phyloP scores from a whole-genome alignment of 2,113 vertebrate species.

The Choloepus hoffmanni region DNA sequence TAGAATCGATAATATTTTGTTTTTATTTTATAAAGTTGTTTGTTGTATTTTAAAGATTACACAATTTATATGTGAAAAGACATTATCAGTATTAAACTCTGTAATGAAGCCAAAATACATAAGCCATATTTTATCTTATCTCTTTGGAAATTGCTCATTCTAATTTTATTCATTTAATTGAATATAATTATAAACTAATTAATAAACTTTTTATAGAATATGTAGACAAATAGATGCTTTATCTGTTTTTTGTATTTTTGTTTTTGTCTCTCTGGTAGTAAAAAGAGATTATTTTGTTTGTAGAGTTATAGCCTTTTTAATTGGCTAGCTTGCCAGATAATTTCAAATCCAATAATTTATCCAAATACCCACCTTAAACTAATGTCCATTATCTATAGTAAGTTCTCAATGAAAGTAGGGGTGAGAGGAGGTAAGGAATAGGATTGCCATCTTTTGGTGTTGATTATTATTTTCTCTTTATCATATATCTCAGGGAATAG shows the following conservation, averaged over 20 bases:
- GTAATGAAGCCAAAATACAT: constrained; percentile 11
- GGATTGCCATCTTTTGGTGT: background rate
- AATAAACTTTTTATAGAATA: constrained; percentile 4
- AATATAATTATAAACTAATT: constrained; percentile 39
- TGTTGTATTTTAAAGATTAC: constrained; percentile 40
- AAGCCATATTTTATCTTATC: background rate
- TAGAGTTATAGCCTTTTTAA: constrained; percentile 40
- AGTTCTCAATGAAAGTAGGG: background rate
- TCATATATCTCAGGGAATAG: background rate
- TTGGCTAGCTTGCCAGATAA: constrained; percentile 27
- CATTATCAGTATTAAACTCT: background rate
- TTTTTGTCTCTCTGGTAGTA: constrained; percentile 17
- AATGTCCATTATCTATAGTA: background rate
- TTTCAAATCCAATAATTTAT: constrained; percentile 45
- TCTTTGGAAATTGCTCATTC: constrained; percentile 48
- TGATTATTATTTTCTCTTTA: background rate
- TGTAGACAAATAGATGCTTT: background rate
- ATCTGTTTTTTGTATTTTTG: constrained; percentile 33
- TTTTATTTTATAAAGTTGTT: constrained; percentile 61
- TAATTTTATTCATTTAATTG: constrained; percentile 46
- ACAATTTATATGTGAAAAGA: constrained; percentile 50
- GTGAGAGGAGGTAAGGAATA: constrained; percentile 4
- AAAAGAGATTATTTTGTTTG: constrained; percentile 35
- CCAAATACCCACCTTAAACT: constrained; percentile 2
- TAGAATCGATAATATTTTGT: constrained; percentile 72